These are phyloP conservation scores for Chloropsis hardwickii DNA, from an alignment of 2,113 vertebrate species.

Conservation along the genomic window DNA sequence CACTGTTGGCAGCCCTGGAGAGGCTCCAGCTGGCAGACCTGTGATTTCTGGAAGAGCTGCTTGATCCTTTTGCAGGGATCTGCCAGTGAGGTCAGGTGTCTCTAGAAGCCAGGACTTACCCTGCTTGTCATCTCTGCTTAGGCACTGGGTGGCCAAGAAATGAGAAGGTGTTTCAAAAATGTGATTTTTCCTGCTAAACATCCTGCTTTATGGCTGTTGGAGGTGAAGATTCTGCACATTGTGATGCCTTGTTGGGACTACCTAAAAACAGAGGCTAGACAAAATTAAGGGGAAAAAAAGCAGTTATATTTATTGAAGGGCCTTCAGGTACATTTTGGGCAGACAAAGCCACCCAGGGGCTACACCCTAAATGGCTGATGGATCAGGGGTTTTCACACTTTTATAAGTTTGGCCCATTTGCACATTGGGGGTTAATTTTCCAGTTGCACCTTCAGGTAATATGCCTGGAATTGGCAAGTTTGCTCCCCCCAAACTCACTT, in stretches of 20 bases:
- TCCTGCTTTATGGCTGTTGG: background rate
- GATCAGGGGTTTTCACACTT: rapidly evolving
- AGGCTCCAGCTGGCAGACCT: background rate
- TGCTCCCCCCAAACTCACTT: background rate
- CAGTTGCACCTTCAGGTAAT: background rate
- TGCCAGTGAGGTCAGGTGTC: background rate
- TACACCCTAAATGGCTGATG: background rate
- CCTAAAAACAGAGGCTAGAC: background rate
- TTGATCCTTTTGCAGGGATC: background rate
- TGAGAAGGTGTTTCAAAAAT: background rate
- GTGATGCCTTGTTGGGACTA: background rate
- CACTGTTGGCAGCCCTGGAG: background rate
- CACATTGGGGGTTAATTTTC: background rate
- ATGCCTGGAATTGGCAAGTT: no score
- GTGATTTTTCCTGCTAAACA: background rate
- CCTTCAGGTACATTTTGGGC: background rate
- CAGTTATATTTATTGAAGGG: background rate
- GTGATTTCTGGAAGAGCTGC: background rate
- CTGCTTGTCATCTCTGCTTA: background rate
- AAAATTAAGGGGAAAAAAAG: background rate
- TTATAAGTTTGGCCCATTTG: background rate
- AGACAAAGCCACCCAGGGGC: rapidly evolving
- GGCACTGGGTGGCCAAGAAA: background rate
- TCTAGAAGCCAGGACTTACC: background rate
- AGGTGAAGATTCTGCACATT: background rate